Base-by-base conservation (phyloP, 2,888 invertebrate genomes). In the Dasypogon diadema region DNA sequence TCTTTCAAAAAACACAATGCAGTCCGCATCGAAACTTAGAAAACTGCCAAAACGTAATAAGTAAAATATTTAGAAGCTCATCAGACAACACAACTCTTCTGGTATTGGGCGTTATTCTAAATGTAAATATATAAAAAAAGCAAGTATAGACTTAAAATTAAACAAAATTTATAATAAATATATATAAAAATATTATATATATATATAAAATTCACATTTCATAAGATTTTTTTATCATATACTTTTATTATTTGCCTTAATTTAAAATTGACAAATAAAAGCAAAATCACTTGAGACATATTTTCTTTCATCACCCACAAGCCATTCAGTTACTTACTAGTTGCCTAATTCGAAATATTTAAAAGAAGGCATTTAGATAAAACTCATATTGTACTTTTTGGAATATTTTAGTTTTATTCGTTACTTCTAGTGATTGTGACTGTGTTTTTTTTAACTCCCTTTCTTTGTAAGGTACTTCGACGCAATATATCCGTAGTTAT, bases 401-500 rank as follows among this genome's bases (percentile, higher is more conserved):
- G 8, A 30, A 30, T 30, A 30, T 5, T 30, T 30, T 30, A 42
- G n/a, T 12, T 42, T 42, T 8, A 12, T 42, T 42, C 10, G 42
- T 42, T 42, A 60, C n/a, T 21, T 12, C 60, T 60, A 8, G 58
- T 34, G 10, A 60, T 60, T 60, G 18, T 60, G 16, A 30, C 21
- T 42, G 37, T 60, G 12, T 12, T 42, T 42, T 12, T 6, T 8
- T 42, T 42, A 12, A 42, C 42, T 42, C 12, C 42, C 48, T 48
- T 22, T 18, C 54, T 70, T 30, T 70, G 54, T 34, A 70, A 70
- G 54, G 55, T 46, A 75, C 75, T 77, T 77, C 65, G 76, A 78
- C 73, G 78, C 78, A 78, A 78, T 78, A 78, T 78, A 78, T 74
- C 77, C 76, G 77, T 78, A 78, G 77, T 77, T 77, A 78, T 78